These are phyloP conservation scores for Chelmon rostratus DNA, from an alignment of 2,797 vertebrate species.

Conservation along the genomic window DNA sequence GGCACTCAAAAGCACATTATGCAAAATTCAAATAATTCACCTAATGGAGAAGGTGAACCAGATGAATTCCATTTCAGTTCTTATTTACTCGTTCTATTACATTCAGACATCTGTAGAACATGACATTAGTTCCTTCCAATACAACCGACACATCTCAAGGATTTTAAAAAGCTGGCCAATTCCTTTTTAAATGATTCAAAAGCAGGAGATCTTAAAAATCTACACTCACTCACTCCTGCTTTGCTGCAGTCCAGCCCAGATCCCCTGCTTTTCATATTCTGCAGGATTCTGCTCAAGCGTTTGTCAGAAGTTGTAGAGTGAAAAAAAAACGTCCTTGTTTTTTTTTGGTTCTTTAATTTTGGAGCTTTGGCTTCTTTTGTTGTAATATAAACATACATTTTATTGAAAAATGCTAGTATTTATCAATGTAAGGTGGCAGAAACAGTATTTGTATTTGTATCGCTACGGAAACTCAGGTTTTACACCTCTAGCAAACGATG, in stretches of 20 bases:
- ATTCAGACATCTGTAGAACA: not conserved
- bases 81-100: not conserved
- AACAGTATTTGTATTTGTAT: not conserved
- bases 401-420: not conserved
- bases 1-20: not conserved
- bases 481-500: not conserved
- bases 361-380: not conserved
- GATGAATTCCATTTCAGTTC: not conserved
- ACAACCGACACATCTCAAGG: not conserved
- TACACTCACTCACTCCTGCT: not conserved
- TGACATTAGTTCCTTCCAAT: not conserved
- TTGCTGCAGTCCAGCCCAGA: too few species aligned
- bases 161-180: too few species aligned
- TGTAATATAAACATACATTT: not conserved
- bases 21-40: constrained; percentile 4
- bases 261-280: too few species aligned
- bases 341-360: too few species aligned
- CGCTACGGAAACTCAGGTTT: not conserved
- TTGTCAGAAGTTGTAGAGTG: too few species aligned
- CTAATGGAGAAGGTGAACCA: constrained; percentile 16
- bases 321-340: too few species aligned
- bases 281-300: too few species aligned
- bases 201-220: not conserved
- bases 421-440: not conserved
- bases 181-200: too few species aligned